These are phyloP conservation scores for Drosophila ustulata DNA, from an alignment of 2,888 invertebrate species.

Conservation along the genomic window DNA sequence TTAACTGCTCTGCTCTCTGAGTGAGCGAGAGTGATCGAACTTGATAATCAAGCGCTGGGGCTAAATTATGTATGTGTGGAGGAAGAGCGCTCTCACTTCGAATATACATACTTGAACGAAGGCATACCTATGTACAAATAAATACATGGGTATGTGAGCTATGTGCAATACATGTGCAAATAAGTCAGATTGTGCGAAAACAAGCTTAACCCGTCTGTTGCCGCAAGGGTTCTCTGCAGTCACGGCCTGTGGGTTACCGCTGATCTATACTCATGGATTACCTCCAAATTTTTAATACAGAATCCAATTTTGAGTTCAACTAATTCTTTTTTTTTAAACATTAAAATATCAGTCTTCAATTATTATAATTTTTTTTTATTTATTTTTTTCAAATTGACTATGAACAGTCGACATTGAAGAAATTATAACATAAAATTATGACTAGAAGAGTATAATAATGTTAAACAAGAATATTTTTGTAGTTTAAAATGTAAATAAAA, in stretches of 20 bases:
- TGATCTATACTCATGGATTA: neutral
- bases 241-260: neutral
- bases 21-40: constrained; percentile 23
- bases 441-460: no score
- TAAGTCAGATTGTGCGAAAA: constrained; percentile 44
- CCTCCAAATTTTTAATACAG: neutral
- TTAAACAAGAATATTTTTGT: no score
- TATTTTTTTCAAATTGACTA: no score
- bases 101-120: neutral
- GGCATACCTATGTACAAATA: constrained; percentile 3
- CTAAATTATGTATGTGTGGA: no score
- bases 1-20: constrained; percentile 1
- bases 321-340: neutral
- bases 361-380: no score
- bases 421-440: no score
- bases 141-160: constrained; percentile 2
- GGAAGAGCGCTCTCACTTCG: constrained; percentile 5
- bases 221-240: constrained; percentile 4
- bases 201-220: constrained; percentile 52
- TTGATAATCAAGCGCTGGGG: constrained; percentile 17
- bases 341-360: no score
- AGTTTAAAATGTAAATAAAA: no score
- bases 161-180: constrained; percentile 19
- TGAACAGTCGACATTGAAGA: no score
- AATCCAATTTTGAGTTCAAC: no score